Base-by-base conservation (phyloP, 2,797 vertebrate genomes). In the Alcedo quadribrachys region DNA sequence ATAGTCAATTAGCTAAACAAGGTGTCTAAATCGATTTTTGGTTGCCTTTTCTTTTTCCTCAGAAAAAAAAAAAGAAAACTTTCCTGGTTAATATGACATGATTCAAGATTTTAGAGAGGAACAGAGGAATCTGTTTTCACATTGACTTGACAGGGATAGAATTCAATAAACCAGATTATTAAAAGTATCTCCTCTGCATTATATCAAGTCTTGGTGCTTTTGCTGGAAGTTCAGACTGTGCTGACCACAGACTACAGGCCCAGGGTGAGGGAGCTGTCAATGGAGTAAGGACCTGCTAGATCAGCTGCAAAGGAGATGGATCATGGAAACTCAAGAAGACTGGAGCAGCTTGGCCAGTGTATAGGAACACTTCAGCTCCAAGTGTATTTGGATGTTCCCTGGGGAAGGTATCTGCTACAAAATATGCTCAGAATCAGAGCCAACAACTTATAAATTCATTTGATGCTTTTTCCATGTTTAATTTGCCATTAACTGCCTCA, bases 301-400 rank as follows among this genome's bases (percentile, higher is more conserved):
- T 92, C 43, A 95, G 46, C 81, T 89, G 90, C 81, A 93, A 58
- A 89, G 58, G 82, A 81, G 78, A 81, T 25, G 66, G 90, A 83
- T 81, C 30, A 42, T 63, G 84, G 93, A 95, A 95, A 96, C 42
- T 55, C n/a, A 70, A 40, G 69, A 45, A 77, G 61, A 4, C 66
- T 89, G 71, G 62, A 79, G 79, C 86, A 89, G 84, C 84, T 94
- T 96, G 96, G 95, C 91, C 78, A 57, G 46, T 73, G 32, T 66
- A 65, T 88, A 81, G 94, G 94, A 95, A 92, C 94, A 82, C 73
- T 95, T 83, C 5, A 85, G 71, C 79, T 81, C 92, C 94, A 94
- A 96, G 55, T 57, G 11, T 54, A 27, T 60, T 78, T 79, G 58
- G 89, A 75, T 27, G 2, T 68, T 88, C 89, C 78, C 51, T 2